Conservation (phyloP, 1,140 invertebrate genomes). For the Meteorus sp. region DNA sequence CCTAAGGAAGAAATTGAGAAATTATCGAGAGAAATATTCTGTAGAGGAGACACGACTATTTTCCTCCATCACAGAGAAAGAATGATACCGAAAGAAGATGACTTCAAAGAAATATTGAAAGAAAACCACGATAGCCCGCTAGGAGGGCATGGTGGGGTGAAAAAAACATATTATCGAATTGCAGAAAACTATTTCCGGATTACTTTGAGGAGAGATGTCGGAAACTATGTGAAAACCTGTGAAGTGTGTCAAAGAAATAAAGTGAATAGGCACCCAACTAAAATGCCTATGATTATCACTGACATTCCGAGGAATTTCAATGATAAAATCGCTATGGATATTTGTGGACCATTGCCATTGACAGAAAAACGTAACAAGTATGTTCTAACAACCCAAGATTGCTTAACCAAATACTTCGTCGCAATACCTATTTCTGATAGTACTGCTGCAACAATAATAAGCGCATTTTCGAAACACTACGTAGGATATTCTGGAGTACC, state of each 20-base stretch:
- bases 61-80: constrained; percentile 4
- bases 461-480: neutral
- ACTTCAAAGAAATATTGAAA: constrained; percentile 13
- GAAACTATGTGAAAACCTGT: constrained; percentile 23
- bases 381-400: constrained; percentile 25
- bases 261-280: constrained; percentile 6
- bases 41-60: neutral
- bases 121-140: constrained; percentile 20
- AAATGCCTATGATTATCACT: constrained; percentile 27
- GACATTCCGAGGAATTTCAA: constrained; percentile 16
- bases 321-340: constrained; percentile 25
- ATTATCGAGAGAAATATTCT: constrained; percentile 5
- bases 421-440: constrained; percentile 1
- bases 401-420: constrained; percentile 14
- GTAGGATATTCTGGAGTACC: constrained; percentile 28
- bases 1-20: constrained; percentile 1
- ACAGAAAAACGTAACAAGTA: constrained; percentile 24
- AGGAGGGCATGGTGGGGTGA: constrained; percentile 20
- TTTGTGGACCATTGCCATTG: constrained; percentile 21
- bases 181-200: constrained; percentile 22
- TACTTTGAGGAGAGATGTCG: constrained; percentile 20
- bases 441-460: constrained; percentile 6
- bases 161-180: constrained; percentile 22
- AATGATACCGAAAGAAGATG: constrained; percentile 2
- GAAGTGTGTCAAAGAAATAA: constrained; percentile 25